Percentiles rank a stretch among this genome's conserved stretches.
These are phyloP conservation scores for Ptycholaimellus sp. DNA, from an alignment of 2,888 invertebrate genomes.

Conservation along the genomic window DNA sequence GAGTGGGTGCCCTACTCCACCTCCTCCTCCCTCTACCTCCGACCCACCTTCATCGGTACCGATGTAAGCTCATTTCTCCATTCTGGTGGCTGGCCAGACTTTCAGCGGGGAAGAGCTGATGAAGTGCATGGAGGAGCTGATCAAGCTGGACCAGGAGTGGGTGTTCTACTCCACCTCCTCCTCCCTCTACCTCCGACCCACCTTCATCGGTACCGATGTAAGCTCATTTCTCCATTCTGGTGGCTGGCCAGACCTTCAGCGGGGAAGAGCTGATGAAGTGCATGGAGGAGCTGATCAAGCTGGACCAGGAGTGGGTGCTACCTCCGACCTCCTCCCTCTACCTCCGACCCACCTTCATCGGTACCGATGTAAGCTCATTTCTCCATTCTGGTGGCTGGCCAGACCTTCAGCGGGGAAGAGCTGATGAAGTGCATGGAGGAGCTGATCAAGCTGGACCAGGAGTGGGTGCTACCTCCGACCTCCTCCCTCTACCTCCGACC, in stretches of 20 bases:
- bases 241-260: conserved; percentile 61
- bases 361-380: conserved; percentile 85
- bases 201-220: conserved; percentile 86
- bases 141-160: conserved; percentile 87
- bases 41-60: conserved; percentile 83
- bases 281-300: conserved; percentile 52
- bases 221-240: no score
- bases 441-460: conserved; percentile 67
- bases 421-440: conserved; percentile 57
- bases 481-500: conserved; percentile 85
- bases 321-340: conserved; percentile 82
- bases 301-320: conserved; percentile 95
- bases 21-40: conserved; percentile 68
- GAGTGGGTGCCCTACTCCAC: conserved; percentile 82
- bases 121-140: conserved; percentile 53
- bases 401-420: conserved; percentile 59
- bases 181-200: conserved; percentile 82
- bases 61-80: no score
- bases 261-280: conserved; percentile 59
- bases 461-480: conserved; percentile 92
- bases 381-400: no score
- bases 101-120: conserved; percentile 66
- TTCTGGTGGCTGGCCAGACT: no score
- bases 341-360: conserved; percentile 80
- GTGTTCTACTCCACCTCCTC: conserved; percentile 62